A percentile compares a stretch with the other conserved stretches of the same genome.
Evolutionary conservation across 2,797 vertebrate genomes (phyloP).

Genomic region (Syndactyla subalaris): DNA sequence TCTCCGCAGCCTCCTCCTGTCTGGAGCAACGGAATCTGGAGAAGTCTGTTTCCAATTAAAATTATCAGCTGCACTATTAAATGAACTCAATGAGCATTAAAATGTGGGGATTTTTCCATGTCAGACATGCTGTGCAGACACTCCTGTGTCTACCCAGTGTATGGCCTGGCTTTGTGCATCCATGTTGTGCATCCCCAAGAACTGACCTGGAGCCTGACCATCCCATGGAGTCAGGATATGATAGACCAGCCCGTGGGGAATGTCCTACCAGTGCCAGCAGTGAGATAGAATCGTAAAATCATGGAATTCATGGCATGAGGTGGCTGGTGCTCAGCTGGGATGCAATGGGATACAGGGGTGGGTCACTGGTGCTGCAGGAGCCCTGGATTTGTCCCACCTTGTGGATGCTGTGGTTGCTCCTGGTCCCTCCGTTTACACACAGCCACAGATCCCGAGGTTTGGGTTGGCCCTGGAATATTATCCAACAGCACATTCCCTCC

Average conservation of each 20-base stretch:
- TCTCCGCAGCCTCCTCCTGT: neutral
- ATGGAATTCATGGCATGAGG: neutral
- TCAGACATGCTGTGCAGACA: neutral
- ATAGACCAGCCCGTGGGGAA: neutral
- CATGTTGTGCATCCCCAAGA: neutral
- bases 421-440: neutral
- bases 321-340: neutral
- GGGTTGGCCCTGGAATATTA: neutral
- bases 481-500: neutral
- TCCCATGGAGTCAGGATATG: neutral
- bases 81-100: neutral
- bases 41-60: neutral
- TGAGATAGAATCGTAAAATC: neutral
- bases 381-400: too few relatives aligned
- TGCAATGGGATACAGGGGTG: neutral
- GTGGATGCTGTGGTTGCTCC: neutral
- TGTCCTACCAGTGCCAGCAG: neutral
- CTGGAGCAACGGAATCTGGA: neutral
- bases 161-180: neutral
- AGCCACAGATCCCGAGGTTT: rapidly evolving
- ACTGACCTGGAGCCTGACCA: too few relatives aligned
- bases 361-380: neutral
- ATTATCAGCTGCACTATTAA: neutral
- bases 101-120: neutral
- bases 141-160: neutral